Base-by-base conservation (phyloP, 2,888 invertebrate genomes). In the Therioaphis trifolii region DNA sequence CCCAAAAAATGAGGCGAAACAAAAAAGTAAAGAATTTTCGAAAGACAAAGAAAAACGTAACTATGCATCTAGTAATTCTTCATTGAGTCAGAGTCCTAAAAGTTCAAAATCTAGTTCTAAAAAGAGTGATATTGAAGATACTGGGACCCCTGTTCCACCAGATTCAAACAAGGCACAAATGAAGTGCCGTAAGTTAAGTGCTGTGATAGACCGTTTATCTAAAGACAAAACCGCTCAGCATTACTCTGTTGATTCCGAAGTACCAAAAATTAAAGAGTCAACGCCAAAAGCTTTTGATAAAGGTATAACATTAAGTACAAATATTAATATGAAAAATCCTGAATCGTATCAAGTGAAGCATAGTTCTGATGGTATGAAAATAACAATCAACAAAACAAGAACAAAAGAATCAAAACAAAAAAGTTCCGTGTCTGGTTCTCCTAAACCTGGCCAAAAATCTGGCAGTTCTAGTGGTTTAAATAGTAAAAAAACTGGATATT, bases 341-440 rank as follows among this genome's bases (percentile, higher is more conserved):
- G 89, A 89, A 0, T 95, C 95, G 87, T 96, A 96, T 87, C 95
- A 95, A 93, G 95, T 96, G 0, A 96, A 96, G 88, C 94, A 94
- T 24, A 95, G 95, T 88, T 93, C 93, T 21, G 96, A 96, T 87
- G 96, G 96, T 4, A 95, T 97, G 90, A 97, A 96, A 89, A 92
- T 97, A 80, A 97, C 96, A 3, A 96, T 96, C 40, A 96, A 96
- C 87, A 96, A 96, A 90, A 95, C 96, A 0, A 91, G 94, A 87
- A 92, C 92, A 29, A 94, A 94, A 88, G 94, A 94, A 43, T 86
- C 91, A 0, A 92, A 92, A 27, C 88, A 89, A 85, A 90, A 90
- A 85, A 88, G 89, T 84, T 82, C 74, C 0, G 5, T 82, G 0
- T 3, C 49, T 46, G 86, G 84, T 49, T 84, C 85, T 55, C 85